Conservation (phyloP, 2,888 invertebrate genomes). For the Lochmaea capreae region DNA sequence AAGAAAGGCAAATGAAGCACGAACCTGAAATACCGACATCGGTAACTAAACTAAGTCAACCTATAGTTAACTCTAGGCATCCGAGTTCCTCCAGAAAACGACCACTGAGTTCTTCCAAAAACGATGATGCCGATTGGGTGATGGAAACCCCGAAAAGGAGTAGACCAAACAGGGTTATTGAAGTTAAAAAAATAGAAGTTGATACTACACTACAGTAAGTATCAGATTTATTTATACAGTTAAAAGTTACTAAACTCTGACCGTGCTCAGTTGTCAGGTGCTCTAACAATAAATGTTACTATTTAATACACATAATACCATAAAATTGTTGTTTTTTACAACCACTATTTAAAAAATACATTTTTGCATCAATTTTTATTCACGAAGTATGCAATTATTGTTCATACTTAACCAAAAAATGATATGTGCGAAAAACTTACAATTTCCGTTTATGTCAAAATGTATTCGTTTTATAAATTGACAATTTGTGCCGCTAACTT, state of each 20-base stretch:
- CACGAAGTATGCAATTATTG: too few species aligned
- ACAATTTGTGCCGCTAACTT: too few species aligned
- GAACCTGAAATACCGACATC: conserved; percentile 54
- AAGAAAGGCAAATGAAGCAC: conserved; percentile 81
- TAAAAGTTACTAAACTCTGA: neutral
- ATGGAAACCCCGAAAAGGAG: conserved; percentile 65
- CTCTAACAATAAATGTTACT: too few species aligned
- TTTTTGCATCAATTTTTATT: too few species aligned
- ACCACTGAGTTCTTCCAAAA: conserved; percentile 59
- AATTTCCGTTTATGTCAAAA: too few species aligned
- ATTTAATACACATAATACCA: too few species aligned
- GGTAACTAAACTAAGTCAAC: conserved; percentile 56
- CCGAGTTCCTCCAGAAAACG: conserved; percentile 58
- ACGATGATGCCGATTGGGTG: conserved; percentile 66
- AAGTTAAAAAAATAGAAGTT: conserved; percentile 57
- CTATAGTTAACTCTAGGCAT: conserved; percentile 54
- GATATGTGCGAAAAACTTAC: too few species aligned
- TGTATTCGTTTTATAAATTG: too few species aligned
- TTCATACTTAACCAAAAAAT: too few species aligned
- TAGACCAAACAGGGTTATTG: conserved; percentile 55
- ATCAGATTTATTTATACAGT: neutral
- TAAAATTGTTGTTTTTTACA: too few species aligned
- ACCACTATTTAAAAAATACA: too few species aligned
- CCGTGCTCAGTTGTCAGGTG: neutral
- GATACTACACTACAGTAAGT: conserved; percentile 61